These are phyloP conservation scores for Subacronicta megacephala DNA, from an alignment of 2,888 invertebrate genomes.

Conservation along the genomic window DNA sequence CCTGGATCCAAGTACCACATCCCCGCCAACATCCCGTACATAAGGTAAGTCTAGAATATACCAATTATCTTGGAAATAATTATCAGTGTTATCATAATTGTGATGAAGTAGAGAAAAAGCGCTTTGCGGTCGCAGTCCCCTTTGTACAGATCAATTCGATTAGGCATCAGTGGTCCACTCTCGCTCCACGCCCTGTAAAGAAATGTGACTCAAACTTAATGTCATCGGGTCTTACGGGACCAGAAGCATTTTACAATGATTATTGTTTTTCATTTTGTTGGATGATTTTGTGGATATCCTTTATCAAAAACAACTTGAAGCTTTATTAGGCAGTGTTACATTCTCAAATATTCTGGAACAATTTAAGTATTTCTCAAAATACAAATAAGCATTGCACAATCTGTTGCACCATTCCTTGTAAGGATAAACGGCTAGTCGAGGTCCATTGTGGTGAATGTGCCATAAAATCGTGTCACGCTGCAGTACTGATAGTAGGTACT, in stretches of 20 bases:
- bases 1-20: slow-evolving; percentile 98
- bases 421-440: slow-evolving; percentile 36
- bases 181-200: no score
- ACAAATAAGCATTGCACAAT: slow-evolving; percentile 22
- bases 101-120: no score
- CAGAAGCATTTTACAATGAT: no score
- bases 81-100: no score
- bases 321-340: neutral
- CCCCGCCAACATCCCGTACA: slow-evolving; percentile 96
- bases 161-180: no score
- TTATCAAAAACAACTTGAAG: no score
- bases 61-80: neutral
- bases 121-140: no score
- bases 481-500: slow-evolving; percentile 3
- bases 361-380: slow-evolving; percentile 24
- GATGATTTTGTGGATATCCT: no score
- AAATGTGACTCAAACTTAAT: no score
- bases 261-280: no score
- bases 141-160: no score
- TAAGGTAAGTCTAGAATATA: slow-evolving; percentile 91
- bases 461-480: slow-evolving; percentile 34
- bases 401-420: slow-evolving; percentile 34
- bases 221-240: no score
- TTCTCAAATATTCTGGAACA: neutral
- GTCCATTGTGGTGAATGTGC: slow-evolving; percentile 40